Percentiles rank a stretch among this genome's conserved stretches.
These are phyloP conservation scores for Phenacoccus solenopsis DNA, from an alignment of 1,140 invertebrate genomes.

Conservation along the genomic window DNA sequence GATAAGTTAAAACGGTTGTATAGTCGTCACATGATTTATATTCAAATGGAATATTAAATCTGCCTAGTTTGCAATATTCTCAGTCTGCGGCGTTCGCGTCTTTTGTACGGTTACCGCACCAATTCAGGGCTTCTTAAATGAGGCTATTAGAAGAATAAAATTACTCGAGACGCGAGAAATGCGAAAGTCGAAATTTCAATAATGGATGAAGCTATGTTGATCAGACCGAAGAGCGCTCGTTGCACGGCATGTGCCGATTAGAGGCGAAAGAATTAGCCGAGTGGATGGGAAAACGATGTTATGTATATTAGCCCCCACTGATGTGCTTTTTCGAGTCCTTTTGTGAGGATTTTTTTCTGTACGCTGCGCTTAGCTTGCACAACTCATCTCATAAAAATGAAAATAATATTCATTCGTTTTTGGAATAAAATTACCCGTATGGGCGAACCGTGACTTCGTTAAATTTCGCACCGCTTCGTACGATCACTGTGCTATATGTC, in stretches of 20 bases:
- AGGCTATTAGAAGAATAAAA: too few relatives aligned
- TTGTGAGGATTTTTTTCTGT: not conserved
- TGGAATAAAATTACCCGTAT: slow-evolving; percentile 7
- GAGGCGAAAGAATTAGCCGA: too few relatives aligned
- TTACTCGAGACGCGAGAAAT: too few relatives aligned
- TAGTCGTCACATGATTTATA: slow-evolving; percentile 16
- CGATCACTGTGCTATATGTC: not conserved
- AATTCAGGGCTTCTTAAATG: not conserved
- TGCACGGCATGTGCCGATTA: too few relatives aligned
- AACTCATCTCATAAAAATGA: slow-evolving; percentile 12
- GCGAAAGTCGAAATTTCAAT: too few relatives aligned
- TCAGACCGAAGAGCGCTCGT: too few relatives aligned
- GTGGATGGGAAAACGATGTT: too few relatives aligned
- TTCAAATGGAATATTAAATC: slow-evolving; percentile 14
- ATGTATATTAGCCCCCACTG: not conserved
- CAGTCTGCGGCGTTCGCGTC: not conserved
- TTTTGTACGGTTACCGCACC: too few relatives aligned
- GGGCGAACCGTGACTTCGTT: not conserved
- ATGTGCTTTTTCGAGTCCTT: not conserved
- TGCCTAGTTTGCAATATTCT: not conserved
- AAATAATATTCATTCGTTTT: not conserved
- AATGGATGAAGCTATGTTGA: too few relatives aligned
- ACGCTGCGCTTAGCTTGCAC: not conserved
- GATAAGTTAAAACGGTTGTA: slow-evolving; percentile 11
- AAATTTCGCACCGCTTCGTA: not conserved